Conservation (phyloP, 2,113 vertebrate species). For the Pangasianodon gigas region DNA sequence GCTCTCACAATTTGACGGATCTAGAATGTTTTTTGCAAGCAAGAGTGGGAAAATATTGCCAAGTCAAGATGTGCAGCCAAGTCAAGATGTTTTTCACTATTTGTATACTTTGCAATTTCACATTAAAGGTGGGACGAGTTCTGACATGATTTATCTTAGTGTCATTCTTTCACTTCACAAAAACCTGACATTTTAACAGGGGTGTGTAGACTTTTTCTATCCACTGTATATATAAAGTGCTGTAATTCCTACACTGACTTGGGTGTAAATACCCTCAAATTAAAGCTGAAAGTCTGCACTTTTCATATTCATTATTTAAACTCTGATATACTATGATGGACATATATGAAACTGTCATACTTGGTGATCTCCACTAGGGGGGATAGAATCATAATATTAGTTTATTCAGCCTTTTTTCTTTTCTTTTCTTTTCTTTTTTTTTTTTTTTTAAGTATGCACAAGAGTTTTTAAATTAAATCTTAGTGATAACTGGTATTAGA, state of each 20-base stretch:
- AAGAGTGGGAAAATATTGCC: too few relatives aligned
- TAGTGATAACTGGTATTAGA: not conserved
- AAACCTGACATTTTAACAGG: too few relatives aligned
- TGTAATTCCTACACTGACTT: not conserved
- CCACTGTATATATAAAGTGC: not conserved
- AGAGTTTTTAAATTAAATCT: not conserved
- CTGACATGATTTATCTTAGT: too few relatives aligned
- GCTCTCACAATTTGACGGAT: slow-evolving; percentile 43
- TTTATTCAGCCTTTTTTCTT: not conserved
- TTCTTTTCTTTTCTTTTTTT: too few relatives aligned
- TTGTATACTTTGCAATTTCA: too few relatives aligned
- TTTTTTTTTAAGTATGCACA: not conserved
- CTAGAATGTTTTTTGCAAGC: too few relatives aligned
- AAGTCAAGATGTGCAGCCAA: too few relatives aligned
- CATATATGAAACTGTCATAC: slow-evolving; percentile 17
- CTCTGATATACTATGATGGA: too few relatives aligned
- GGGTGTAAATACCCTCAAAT: not conserved
- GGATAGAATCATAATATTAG: not conserved
- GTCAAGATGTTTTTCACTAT: too few relatives aligned
- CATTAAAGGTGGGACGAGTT: too few relatives aligned
- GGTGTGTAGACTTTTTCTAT: slow-evolving; percentile 63
- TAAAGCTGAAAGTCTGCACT: slow-evolving; percentile 59
- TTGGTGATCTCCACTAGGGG: not conserved
- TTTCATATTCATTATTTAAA: too few relatives aligned
- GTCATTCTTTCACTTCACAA: too few relatives aligned